Evolutionary conservation across 2,888 invertebrate genomes (phyloP).

Genomic region (Lagria hirta): DNA sequence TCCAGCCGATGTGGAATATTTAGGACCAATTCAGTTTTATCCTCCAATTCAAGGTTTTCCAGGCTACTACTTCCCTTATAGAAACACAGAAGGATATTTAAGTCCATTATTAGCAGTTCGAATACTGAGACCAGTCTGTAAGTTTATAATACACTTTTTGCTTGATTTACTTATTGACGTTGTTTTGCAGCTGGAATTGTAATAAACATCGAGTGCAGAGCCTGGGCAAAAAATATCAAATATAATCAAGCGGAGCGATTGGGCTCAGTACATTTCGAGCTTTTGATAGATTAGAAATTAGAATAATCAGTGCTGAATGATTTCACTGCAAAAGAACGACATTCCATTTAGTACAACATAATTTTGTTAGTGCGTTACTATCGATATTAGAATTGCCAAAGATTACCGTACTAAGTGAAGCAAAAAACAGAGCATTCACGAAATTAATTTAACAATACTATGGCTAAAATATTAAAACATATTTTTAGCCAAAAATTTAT

Average conservation of each 20-base stretch:
- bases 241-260: slow-evolving; percentile 64
- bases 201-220: slow-evolving; percentile 81
- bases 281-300: slow-evolving; percentile 61
- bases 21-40: slow-evolving; percentile 80
- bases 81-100: slow-evolving; percentile 83
- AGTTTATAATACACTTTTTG: slow-evolving; percentile 48
- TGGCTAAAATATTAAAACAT: too few relatives aligned
- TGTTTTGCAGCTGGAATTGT: slow-evolving; percentile 58
- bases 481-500: too few relatives aligned
- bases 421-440: too few relatives aligned
- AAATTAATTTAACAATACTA: too few relatives aligned
- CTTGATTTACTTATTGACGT: slow-evolving; percentile 1
- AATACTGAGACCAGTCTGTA: slow-evolving; percentile 79
- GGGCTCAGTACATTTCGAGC: slow-evolving; percentile 69
- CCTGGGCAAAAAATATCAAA: slow-evolving; percentile 84
- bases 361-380: too few relatives aligned
- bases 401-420: too few relatives aligned
- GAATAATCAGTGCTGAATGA: too few relatives aligned
- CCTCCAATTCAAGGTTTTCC: slow-evolving; percentile 76
- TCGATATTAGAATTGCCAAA: too few relatives aligned
- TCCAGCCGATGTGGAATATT: slow-evolving; percentile 87
- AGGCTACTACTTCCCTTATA: slow-evolving; percentile 86
- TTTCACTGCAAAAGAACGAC: too few relatives aligned
- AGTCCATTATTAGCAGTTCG: slow-evolving; percentile 87
- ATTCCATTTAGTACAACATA: too few relatives aligned